Conservation (phyloP, 2,797 vertebrate genomes). For the Sparidentex hasta region DNA sequence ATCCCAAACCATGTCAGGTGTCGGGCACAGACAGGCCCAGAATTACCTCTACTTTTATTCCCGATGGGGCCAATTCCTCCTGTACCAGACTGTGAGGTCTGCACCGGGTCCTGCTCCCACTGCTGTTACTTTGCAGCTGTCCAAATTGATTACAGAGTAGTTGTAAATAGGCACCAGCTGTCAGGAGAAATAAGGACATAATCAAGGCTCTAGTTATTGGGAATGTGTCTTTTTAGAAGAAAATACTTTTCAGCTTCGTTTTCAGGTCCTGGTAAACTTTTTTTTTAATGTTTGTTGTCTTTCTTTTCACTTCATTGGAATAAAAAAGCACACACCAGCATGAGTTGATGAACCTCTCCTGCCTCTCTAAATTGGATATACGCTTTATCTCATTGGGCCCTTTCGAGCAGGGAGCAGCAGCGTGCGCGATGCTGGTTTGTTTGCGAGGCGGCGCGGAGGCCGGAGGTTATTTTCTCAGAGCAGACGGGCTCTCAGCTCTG, state of each 20-base stretch:
- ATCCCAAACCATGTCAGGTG: slow-evolving; percentile 58
- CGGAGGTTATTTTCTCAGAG: slow-evolving; percentile 63
- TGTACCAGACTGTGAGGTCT: slow-evolving; percentile 35
- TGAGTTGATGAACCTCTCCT: slow-evolving; percentile 12
- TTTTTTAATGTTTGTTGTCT: background rate
- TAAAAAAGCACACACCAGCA: slow-evolving; percentile 12
- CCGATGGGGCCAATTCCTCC: slow-evolving; percentile 26
- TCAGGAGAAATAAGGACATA: slow-evolving; percentile 58
- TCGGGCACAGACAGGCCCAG: slow-evolving; percentile 27
- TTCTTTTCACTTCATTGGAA: slow-evolving; percentile 14
- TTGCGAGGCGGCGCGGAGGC: slow-evolving; percentile 44
- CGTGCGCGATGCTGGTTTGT: slow-evolving; percentile 29
- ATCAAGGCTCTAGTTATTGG: slow-evolving; percentile 55
- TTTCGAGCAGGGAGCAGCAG: slow-evolving; percentile 30
- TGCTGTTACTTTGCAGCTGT: slow-evolving; percentile 70
- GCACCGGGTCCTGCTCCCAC: slow-evolving; percentile 27
- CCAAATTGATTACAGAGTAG: slow-evolving; percentile 67
- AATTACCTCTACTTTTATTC: slow-evolving; percentile 51
- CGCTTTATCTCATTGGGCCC: slow-evolving; percentile 14
- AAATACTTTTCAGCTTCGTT: slow-evolving; percentile 7
- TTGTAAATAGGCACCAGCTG: slow-evolving; percentile 67
- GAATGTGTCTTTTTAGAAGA: background rate
- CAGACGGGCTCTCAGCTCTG: slow-evolving; percentile 55
- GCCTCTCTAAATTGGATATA: slow-evolving; percentile 19
- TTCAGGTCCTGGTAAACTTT: background rate